Base-by-base conservation (phyloP, 1,140 invertebrate species). In the Cheumatopsyche charites region DNA sequence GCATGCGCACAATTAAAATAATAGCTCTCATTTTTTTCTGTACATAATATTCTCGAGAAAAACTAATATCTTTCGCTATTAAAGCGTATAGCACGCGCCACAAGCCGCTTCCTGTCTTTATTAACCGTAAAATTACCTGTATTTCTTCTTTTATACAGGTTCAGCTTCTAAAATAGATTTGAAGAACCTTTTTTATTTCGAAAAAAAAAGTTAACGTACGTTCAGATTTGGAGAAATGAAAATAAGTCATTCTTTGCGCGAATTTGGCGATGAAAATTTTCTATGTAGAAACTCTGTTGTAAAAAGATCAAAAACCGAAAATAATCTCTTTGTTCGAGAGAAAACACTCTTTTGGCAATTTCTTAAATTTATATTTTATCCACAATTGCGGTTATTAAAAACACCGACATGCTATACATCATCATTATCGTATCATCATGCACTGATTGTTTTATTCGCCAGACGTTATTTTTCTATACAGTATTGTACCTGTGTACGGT, bases 101-200 rank as follows among this genome's bases (percentile, higher is more conserved):
- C 47, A 68, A 43, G 66, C 66, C 47, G 49, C 66, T 68, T 68
- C 66, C 66, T 68, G 66, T 68, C 66, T 68, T 68, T 55, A 25
- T 47, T 55, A 68, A 68, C 66, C 45, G 41, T 68, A 21, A 68
- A 36, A 68, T 58, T 36, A 68, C 47, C 47, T 29, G 55, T 58
- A 13, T 19, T 42, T 1, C 5, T 42, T 63, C 15, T 13, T 62
- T 52, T 52, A 5, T 13, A 52, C 4, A 13, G 47, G 12, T 58
- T 19, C 15, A 23, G 4, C 7, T 23, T 58, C 2, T 4, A 58
- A 21, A 58, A 26, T 26, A 17, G 17, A 58, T 21, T 1, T 52
- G 15, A 19, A 52, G 15, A 13, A 21, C 3, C 9, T 36, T 36
- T 36, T 36, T 4, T 36, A 36, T 36, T 36, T 36, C 9, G 29